phyloP scores from a whole-genome alignment of 2,888 invertebrate genomes.

The Ptilodon capucinus region DNA sequence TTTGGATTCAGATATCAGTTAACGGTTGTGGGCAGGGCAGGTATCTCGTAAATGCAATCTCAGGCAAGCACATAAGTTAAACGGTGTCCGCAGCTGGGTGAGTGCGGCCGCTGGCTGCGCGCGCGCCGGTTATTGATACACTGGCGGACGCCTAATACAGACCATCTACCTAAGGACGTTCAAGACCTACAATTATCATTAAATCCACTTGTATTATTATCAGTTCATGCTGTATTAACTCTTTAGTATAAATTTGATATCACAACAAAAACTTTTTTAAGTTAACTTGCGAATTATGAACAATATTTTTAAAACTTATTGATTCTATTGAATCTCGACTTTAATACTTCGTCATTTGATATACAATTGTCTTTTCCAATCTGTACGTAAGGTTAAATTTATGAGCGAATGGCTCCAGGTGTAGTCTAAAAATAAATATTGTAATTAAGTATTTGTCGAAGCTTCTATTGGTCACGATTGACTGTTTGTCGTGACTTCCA shows the following conservation, averaged over 20 bases:
- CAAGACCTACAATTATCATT: too few relatives aligned
- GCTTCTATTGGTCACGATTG: background rate
- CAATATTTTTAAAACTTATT: too few relatives aligned
- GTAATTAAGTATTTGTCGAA: background rate
- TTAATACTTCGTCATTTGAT: too few relatives aligned
- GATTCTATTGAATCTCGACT: too few relatives aligned
- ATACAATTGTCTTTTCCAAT: too few relatives aligned
- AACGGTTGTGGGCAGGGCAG: slow-evolving; percentile 19
- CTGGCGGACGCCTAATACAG: background rate
- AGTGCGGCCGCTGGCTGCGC: slow-evolving; percentile 40
- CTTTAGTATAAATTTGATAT: too few relatives aligned
- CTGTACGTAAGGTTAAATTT: too few relatives aligned
- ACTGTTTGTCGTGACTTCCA: background rate
- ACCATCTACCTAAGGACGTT: too few relatives aligned
- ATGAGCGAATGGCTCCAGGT: background rate
- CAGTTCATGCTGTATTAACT: too few relatives aligned
- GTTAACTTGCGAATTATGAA: too few relatives aligned
- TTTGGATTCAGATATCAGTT: slow-evolving; percentile 28
- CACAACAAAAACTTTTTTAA: too few relatives aligned
- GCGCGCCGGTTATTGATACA: slow-evolving; percentile 26
- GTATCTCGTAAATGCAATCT: slow-evolving; percentile 33
- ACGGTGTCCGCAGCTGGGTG: slow-evolving; percentile 51
- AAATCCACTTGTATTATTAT: too few relatives aligned
- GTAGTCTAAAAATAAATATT: background rate
- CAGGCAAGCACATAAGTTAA: slow-evolving; percentile 34